Percentiles rank a stretch among this genome's conserved stretches.
Evolutionary conservation across 2,888 invertebrate species (phyloP).

Genomic region (Cosmopolites sordidus): DNA sequence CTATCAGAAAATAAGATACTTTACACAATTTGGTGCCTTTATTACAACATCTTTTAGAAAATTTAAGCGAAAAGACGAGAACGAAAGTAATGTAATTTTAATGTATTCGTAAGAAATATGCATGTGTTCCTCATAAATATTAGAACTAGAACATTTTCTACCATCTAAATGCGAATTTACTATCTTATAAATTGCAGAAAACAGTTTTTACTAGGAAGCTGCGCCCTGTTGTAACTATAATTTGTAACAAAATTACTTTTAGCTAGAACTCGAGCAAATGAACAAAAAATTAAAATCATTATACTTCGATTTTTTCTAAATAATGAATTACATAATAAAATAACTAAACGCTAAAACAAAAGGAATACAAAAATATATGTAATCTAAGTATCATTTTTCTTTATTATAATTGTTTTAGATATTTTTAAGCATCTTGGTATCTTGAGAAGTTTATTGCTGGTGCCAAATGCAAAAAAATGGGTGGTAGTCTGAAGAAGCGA

Average conservation of each 20-base stretch:
- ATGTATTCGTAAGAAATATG: conserved; percentile 6
- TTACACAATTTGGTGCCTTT: background rate
- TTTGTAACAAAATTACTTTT: background rate
- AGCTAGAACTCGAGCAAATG: too few relatives aligned
- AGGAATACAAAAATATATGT: too few relatives aligned
- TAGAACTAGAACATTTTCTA: conserved; percentile 9
- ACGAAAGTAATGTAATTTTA: conserved; percentile 8
- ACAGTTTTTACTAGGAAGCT: conserved; percentile 3
- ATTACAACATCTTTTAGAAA: background rate
- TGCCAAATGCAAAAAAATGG: too few relatives aligned
- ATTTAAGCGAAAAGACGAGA: background rate
- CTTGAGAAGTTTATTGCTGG: too few relatives aligned
- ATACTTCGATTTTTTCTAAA: too few relatives aligned
- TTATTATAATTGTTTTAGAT: too few relatives aligned
- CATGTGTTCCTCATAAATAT: conserved; percentile 10
- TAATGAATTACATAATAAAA: too few relatives aligned
- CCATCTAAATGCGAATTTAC: conserved; percentile 9
- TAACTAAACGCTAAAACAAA: too few relatives aligned
- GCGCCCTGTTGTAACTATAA: background rate
- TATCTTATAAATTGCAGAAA: conserved; percentile 7
- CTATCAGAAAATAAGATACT: background rate
- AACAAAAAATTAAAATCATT: too few relatives aligned
- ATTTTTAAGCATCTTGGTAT: too few relatives aligned
- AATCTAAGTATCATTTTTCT: too few relatives aligned
- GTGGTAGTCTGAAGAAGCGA: too few relatives aligned